Evolutionary conservation across 2,113 vertebrate species (phyloP).

Genomic region (Sterna hirundo): DNA sequence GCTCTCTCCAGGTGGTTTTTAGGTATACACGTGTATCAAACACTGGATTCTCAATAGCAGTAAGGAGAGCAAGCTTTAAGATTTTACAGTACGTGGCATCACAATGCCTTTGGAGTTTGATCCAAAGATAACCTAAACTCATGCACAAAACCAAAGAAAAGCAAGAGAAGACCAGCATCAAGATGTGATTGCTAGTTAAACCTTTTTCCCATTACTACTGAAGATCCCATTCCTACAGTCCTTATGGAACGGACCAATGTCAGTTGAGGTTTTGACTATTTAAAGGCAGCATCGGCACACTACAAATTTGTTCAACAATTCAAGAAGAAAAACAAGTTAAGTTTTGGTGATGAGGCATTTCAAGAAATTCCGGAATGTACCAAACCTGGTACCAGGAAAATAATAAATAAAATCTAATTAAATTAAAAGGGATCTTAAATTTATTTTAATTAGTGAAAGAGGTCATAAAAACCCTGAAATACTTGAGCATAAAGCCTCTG

Average conservation of each 20-base stretch:
- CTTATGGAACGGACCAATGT: fast-evolving
- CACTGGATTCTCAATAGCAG: not conserved
- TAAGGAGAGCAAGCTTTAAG: not conserved
- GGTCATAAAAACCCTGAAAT: not conserved
- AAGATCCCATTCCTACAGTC: not conserved
- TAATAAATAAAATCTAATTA: not conserved
- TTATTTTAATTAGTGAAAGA: not conserved
- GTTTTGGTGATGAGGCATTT: not conserved
- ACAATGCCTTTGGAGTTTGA: not conserved
- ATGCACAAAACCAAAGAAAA: not conserved
- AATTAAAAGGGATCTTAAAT: not conserved
- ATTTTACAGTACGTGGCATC: not conserved
- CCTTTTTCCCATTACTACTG: not conserved
- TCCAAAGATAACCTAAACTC: not conserved
- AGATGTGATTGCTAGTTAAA: not conserved
- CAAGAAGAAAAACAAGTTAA: not conserved
- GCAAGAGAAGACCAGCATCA: not conserved
- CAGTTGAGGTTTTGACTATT: not conserved
- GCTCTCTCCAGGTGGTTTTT: not conserved
- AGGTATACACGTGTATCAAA: not conserved
- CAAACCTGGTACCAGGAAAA: not conserved
- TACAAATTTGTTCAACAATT: not conserved
- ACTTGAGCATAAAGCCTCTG: not conserved
- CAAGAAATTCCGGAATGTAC: not conserved
- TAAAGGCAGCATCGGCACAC: not conserved